phyloP scores from a whole-genome alignment of 2,888 invertebrate species.

The Cynaeus angustus region DNA sequence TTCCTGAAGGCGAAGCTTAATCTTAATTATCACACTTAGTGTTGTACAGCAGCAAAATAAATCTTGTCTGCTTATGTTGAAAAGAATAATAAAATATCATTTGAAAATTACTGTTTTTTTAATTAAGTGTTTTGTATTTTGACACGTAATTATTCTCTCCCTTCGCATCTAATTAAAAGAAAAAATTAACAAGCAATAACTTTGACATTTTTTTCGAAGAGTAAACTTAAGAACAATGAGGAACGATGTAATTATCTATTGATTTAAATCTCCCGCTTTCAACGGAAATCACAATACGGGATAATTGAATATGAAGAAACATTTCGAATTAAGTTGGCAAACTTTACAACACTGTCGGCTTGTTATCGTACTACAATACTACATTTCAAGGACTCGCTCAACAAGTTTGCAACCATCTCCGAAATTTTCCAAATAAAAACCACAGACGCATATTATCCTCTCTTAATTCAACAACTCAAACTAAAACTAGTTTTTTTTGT shows the following conservation, averaged over 20 bases:
- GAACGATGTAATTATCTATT: slow-evolving; percentile 40
- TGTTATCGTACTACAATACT: slow-evolving; percentile 47
- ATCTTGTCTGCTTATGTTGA: slow-evolving; percentile 39
- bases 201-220: slow-evolving; percentile 13
- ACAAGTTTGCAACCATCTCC: slow-evolving; percentile 33
- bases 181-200: slow-evolving; percentile 36
- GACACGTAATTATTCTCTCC: slow-evolving; percentile 33
- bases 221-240: slow-evolving; percentile 25
- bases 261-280: slow-evolving; percentile 40
- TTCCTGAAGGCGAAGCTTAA: slow-evolving; percentile 49
- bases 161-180: slow-evolving; percentile 31
- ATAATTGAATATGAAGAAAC: slow-evolving; percentile 49
- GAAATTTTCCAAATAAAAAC: slow-evolving; percentile 27
- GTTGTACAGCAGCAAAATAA: slow-evolving; percentile 42
- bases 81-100: slow-evolving; percentile 45
- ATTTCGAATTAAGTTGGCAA: slow-evolving; percentile 47
- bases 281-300: slow-evolving; percentile 37
- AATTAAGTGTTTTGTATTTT: slow-evolving; percentile 42
- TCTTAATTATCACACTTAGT: slow-evolving; percentile 53
- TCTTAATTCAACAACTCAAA: neutral
- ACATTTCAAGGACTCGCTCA: slow-evolving; percentile 39
- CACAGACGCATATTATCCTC: neutral
- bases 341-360: slow-evolving; percentile 43
- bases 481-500: slow-evolving; percentile 5
- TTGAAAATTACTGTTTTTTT: slow-evolving; percentile 38